Conservation (phyloP, 2,888 invertebrate genomes). For the Phanerotoma sp. region DNA sequence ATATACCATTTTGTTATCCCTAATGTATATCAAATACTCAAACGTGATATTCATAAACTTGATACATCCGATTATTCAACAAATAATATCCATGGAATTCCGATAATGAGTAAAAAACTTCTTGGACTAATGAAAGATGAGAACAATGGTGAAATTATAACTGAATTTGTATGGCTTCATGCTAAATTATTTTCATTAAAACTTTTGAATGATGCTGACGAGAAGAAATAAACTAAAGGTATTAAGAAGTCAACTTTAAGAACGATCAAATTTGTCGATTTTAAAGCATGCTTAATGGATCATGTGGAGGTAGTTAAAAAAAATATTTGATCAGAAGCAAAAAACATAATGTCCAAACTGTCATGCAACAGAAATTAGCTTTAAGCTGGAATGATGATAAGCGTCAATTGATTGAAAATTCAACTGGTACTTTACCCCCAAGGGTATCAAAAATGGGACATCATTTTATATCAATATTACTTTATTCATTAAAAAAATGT, state of each 20-base stretch:
- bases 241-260: not conserved
- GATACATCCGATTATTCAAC: constrained; percentile 32
- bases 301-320: not conserved
- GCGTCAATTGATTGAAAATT: not conserved
- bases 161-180: constrained; percentile 6
- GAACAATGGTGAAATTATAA: constrained; percentile 17
- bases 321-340: constrained; percentile 16
- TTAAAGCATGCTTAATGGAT: constrained; percentile 3
- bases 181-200: constrained; percentile 11
- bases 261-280: constrained; percentile 16
- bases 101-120: constrained; percentile 23
- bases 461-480: too few species aligned
- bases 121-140: constrained; percentile 17
- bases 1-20: constrained; percentile 16
- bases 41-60: constrained; percentile 25
- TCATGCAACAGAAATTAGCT: constrained; percentile 21
- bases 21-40: constrained; percentile 29
- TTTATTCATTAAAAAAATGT: too few species aligned
- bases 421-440: constrained; percentile 23
- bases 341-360: constrained; percentile 7
- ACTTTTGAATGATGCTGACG: not conserved
- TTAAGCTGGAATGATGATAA: constrained; percentile 23
- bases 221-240: not conserved
- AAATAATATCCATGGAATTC: constrained; percentile 26
- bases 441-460: too few species aligned